phyloP scores from a whole-genome alignment of 2,888 invertebrate species.

The Lapara coniferarum region DNA sequence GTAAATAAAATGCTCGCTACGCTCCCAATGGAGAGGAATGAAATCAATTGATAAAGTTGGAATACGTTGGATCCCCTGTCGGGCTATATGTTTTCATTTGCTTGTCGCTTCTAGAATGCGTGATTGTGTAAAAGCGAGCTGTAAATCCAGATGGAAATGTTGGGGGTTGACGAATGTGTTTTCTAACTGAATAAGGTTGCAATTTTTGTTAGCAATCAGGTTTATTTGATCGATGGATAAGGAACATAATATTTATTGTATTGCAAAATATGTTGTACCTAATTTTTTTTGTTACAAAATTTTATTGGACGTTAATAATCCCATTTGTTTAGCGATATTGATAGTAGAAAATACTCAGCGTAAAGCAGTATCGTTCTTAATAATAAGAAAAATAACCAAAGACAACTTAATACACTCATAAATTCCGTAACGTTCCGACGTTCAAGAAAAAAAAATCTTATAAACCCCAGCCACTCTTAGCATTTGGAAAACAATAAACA shows the following conservation, averaged over 20 bases:
- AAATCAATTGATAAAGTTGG: slow-evolving; percentile 71
- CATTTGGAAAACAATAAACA: slow-evolving; percentile 20
- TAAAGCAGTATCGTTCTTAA: background rate
- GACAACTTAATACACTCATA: background rate
- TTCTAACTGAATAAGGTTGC: background rate
- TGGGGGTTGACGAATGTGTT: slow-evolving; percentile 6
- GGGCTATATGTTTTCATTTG: slow-evolving; percentile 68
- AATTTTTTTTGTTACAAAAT: no score
- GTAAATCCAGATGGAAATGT: slow-evolving; percentile 25
- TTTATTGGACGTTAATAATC: no score
- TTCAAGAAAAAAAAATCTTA: background rate
- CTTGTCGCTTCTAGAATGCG: slow-evolving; percentile 55
- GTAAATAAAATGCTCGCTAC: slow-evolving; percentile 44
- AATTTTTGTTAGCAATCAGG: background rate
- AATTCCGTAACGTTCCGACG: background rate
- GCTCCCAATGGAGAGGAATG: slow-evolving; percentile 50
- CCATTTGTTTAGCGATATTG: no score
- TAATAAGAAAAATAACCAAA: background rate
- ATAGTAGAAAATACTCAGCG: no score
- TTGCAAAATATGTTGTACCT: no score
- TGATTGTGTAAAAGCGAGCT: slow-evolving; percentile 43
- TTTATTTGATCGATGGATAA: background rate
- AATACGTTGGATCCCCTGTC: slow-evolving; percentile 51
- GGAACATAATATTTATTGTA: background rate
- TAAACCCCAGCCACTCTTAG: background rate